Evolutionary conservation across 2,888 invertebrate genomes (phyloP), one percentile per base, ranked within the genome.

Genomic region (Agrypnus murinus): DNA sequence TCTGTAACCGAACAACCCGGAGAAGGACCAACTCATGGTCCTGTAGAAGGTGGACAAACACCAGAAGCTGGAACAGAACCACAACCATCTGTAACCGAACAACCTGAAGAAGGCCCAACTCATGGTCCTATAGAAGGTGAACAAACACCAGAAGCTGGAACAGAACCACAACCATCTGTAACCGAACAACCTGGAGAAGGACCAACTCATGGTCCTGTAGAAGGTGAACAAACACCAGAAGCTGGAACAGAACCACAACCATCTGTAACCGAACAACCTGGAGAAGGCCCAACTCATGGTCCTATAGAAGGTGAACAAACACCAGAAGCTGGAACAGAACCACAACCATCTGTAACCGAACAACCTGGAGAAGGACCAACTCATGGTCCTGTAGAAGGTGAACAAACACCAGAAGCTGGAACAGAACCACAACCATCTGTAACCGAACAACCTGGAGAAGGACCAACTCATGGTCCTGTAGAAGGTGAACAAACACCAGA

Each of bases 181-280:
- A n/a, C 58, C 7, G 58, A 58, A 65, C 57, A 17, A 7, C 59
- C 36, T 19, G 53, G 65, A 31, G 65, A 73, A 65, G 63, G 64
- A 55, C 58, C 75, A 10, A 68, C 72, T 2, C 74, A 74, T 70
- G 15, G 75, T n/a, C 46, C 66, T 31, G 73, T 69, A 12, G 77
- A 79, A 75, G 73, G 65, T 17, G 72, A 64, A 48, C 67, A 65
- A 14, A 10, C 76, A 38, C 68, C 46, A 15, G 65, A 65, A 59
- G 40, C 74, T 31, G 75, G 77, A 72, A 73, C 74, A 14, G 45
- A 58, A 59, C 15, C 53, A 10, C 40, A 78, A 77, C 76, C 79
- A 50, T 74, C 77, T 8, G 66, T 75, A 38, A 77, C 77, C 48
- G 79, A 77, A 58, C 73, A 77, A n/a, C n/a, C n/a, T n/a, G n/a